Base-by-base conservation (phyloP, 64 coral and sea anemone genomes). In the Montipora cactus region DNA sequence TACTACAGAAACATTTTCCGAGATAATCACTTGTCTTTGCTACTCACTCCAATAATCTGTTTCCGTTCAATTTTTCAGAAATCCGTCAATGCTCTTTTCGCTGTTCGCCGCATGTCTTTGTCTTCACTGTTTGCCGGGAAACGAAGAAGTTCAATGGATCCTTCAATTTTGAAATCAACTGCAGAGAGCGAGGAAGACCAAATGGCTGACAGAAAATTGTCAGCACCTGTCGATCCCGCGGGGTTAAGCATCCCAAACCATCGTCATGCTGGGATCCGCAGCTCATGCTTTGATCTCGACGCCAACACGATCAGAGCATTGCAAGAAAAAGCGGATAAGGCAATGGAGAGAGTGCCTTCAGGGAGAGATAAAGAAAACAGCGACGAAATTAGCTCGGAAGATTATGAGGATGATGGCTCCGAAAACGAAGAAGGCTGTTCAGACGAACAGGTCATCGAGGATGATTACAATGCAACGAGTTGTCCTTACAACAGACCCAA, bases 41-140 rank as follows among this genome's bases (percentile, higher is more conserved):
- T 28, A 28, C 28, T 28, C 28, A 28, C 28, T 28, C 28, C 25
- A 28, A 28, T 28, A 28, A 28, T 28, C 28, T 1, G 28, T 28
- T 28, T 28, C 28, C 28, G 28, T 28, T 28, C 28, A 19, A 67
- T 11, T 55, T 87, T 23, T 80, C 78, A 97, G 96, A 97, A 97
- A 97, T 97, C 96, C 10, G 94, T 97, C 19, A 94, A 97, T 68
- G 96, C 96, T 23, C 79, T 97, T 21, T 82, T 97, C 49, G 96
- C 96, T 44, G 92, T 97, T 8, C 85, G 96, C 45, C 93, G 96
- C 47, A 97, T 97, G 82, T 96, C 95, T 21, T 74, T 85, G 18
- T 95, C 62, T 73, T 88, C 67, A 45, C 78, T 53, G 37, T 74
- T 70, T 57, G 28, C 23, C 8, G 25, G 71, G 13, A 95, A 64